Percentiles rank a stretch among this genome's conserved stretches.
phyloP scores from a whole-genome alignment of 1,140 invertebrate genomes.

The Leptestheria dahalacensis region DNA sequence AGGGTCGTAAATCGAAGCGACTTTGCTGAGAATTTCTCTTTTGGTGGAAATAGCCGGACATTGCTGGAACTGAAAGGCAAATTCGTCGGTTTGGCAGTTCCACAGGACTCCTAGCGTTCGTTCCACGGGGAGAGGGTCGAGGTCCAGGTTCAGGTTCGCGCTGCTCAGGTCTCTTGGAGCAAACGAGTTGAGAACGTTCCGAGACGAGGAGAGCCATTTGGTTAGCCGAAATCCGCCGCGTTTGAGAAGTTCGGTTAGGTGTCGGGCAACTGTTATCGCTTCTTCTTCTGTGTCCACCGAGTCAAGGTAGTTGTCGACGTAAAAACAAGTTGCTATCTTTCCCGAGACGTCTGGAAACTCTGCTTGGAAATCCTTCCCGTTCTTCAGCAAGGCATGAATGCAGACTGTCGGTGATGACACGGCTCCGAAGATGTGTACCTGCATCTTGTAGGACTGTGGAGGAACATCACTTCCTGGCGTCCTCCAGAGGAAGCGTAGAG shows the following conservation, averaged over 20 bases:
- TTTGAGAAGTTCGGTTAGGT: neutral
- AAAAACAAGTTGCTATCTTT: constrained; percentile 10
- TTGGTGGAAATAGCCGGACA: constrained; percentile 9
- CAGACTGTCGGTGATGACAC: constrained; percentile 16
- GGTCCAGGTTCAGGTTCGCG: neutral
- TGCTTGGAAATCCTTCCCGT: neutral
- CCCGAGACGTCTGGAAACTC: neutral
- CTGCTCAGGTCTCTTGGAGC: neutral
- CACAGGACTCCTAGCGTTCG: constrained; percentile 15
- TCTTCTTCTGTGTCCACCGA: constrained; percentile 5
- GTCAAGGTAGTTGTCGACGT: constrained; percentile 18
- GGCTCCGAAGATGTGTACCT: constrained; percentile 16
- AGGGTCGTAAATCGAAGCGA: constrained; percentile 22
- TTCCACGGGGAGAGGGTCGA: constrained; percentile 4
- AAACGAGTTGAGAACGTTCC: neutral
- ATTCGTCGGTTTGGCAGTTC: constrained; percentile 13
- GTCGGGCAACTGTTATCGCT: constrained; percentile 1
- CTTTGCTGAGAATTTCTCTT: constrained; percentile 12
- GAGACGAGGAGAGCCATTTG: neutral
- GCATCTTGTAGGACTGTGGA: constrained; percentile 8
- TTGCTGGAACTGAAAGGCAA: constrained; percentile 3
- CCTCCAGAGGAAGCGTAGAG: constrained; percentile 15
- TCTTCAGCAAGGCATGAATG: neutral
- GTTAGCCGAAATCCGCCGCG: neutral
- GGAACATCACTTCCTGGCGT: neutral